phyloP scores from a whole-genome alignment of 2,113 vertebrate species.

The Ceuthmochares aereus region DNA sequence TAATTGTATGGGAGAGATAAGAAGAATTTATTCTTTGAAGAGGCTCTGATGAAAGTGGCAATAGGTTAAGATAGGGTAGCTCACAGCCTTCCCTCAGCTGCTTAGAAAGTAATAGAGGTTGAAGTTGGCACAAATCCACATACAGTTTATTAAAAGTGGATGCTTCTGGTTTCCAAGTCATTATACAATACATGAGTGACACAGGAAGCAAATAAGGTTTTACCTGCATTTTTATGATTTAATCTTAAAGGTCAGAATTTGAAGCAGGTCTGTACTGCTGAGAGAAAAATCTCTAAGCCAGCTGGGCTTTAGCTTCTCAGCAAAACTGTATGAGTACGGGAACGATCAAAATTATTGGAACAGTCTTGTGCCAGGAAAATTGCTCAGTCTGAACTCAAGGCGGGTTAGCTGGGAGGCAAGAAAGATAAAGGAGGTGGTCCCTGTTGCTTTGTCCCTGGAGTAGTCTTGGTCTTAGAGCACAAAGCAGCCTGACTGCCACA shows the following conservation, averaged over 20 bases:
- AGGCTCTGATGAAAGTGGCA: not conserved
- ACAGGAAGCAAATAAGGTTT: not conserved
- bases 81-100: not conserved
- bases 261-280: not conserved
- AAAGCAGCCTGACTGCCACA: not conserved
- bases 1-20: not conserved
- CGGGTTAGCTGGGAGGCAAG: not conserved
- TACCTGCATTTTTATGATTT: constrained; percentile 21
- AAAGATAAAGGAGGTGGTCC: not conserved
- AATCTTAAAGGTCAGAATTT: not conserved
- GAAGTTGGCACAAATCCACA: not conserved
- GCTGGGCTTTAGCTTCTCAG: not conserved
- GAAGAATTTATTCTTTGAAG: not conserved
- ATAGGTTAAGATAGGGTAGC: constrained; percentile 6
- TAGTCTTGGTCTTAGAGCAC: not conserved
- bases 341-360: not conserved
- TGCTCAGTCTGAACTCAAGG: not conserved
- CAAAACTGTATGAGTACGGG: not conserved
- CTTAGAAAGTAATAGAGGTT: not conserved
- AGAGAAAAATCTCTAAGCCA: not conserved
- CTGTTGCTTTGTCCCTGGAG: not conserved
- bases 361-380: not conserved
- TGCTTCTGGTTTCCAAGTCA: constrained; percentile 2
- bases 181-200: not conserved
- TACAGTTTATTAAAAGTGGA: not conserved